These are phyloP conservation scores for Circaetus gallicus DNA, from an alignment of 2,113 vertebrate genomes.

Conservation along the genomic window DNA sequence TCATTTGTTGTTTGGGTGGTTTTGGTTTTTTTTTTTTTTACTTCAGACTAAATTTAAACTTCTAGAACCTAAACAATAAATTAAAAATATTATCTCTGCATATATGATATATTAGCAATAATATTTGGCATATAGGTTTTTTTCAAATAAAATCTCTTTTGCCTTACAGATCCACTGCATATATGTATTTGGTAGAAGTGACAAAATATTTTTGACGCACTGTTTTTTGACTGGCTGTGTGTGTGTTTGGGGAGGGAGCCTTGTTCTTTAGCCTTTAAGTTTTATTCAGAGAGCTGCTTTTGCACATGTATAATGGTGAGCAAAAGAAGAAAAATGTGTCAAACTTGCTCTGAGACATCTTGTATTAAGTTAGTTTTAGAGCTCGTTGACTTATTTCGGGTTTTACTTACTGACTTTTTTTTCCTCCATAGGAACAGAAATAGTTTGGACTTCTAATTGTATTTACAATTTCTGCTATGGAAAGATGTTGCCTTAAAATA, in stretches of 20 bases:
- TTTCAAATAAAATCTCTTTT: background rate
- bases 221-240: background rate
- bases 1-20: background rate
- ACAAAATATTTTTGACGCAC: background rate
- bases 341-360: background rate
- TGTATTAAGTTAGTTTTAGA: background rate
- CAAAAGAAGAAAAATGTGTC: background rate
- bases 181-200: background rate
- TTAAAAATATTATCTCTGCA: background rate
- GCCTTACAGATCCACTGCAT: background rate
- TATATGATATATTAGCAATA: background rate
- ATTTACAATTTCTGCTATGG: background rate
- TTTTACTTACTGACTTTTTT: background rate
- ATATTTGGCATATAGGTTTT: background rate
- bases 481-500: background rate
- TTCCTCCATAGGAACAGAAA: background rate
- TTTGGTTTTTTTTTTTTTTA: background rate
- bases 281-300: background rate
- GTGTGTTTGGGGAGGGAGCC: background rate
- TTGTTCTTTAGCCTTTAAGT: background rate
- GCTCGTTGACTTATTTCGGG: background rate
- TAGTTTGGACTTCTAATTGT: background rate
- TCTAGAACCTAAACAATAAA: background rate
- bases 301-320: background rate
- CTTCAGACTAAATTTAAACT: background rate